Evolutionary conservation across 2,113 vertebrate genomes (phyloP).

Genomic region (Mus musculus): GRCm39 chr8:57430501-57431000

Average conservation of each 20-base stretch:
- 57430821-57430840: neutral
- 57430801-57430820: neutral
- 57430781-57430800: neutral
- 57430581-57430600: no score
- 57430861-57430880: neutral
- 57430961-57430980: neutral
- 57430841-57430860: neutral
- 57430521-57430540: neutral
- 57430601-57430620: no score
- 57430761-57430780: neutral
- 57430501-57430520: neutral
- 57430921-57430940: neutral
- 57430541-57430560: no score
- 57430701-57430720: neutral
- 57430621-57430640: no score
- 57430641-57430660: no score
- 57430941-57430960: neutral
- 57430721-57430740: neutral
- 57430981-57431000: neutral
- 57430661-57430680: no score
- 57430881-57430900: neutral
- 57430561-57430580: no score
- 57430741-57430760: neutral
- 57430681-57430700: no score
- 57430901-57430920: slow-evolving; percentile 16